Conservation (phyloP, 2,113 vertebrate genomes). For the Neogale vison region DNA sequence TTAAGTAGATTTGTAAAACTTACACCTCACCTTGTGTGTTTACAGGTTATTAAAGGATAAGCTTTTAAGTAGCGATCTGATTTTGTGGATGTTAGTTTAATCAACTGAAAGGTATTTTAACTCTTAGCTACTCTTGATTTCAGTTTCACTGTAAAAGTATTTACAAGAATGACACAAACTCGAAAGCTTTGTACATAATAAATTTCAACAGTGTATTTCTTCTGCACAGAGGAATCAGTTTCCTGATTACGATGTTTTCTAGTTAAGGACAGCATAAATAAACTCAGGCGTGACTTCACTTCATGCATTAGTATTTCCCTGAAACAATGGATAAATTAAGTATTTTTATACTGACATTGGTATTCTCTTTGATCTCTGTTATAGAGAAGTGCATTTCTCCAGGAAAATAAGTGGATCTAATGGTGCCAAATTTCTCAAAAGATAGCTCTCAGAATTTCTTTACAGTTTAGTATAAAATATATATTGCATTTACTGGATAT, state of each 20-base stretch:
- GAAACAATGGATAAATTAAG: not conserved
- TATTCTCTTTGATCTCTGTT: not conserved
- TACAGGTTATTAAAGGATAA: slow-evolving; percentile 11
- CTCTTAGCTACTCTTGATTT: not conserved
- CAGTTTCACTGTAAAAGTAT: not conserved
- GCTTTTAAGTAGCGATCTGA: not conserved
- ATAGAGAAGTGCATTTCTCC: not conserved
- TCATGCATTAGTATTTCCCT: not conserved
- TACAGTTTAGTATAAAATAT: slow-evolving; percentile 14
- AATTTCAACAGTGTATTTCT: not conserved
- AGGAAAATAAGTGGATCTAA: not conserved
- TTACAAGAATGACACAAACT: slow-evolving; percentile 13
- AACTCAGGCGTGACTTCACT: not conserved
- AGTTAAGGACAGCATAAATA: not conserved
- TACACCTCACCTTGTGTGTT: not conserved
- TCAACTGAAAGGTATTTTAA: slow-evolving; percentile 28
- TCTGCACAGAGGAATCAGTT: not conserved
- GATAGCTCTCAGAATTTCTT: not conserved
- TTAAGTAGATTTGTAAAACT: slow-evolving; percentile 28
- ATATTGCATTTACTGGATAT: not conserved
- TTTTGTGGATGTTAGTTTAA: slow-evolving; percentile 38
- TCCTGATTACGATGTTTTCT: not conserved
- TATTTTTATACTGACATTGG: not conserved
- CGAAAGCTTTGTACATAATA: not conserved
- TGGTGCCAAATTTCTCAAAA: not conserved